Evolutionary conservation across 92 coral and sea anemone genomes (phyloP).

Genomic region (Epizoanthus illoricatus): DNA sequence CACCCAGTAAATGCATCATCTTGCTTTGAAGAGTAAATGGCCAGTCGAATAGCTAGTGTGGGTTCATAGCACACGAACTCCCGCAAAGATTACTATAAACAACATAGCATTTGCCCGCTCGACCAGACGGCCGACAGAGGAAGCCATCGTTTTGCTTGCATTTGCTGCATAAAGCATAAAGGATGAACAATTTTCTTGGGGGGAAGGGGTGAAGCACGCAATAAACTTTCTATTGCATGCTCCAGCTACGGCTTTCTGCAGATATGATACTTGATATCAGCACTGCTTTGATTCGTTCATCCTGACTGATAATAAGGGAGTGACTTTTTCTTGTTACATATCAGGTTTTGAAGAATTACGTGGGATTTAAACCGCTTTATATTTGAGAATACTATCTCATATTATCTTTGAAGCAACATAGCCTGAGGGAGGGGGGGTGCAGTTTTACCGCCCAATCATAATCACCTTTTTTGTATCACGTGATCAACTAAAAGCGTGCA

Average conservation of each 20-base stretch:
- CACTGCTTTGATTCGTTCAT: no score
- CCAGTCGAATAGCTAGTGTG: conserved; percentile 12
- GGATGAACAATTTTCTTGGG: conserved; percentile 16
- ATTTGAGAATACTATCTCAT: no score
- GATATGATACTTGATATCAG: no score
- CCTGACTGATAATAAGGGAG: background rate
- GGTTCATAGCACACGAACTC: conserved; percentile 10
- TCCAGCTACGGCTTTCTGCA: no score
- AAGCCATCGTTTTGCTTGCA: background rate
- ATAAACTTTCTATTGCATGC: background rate
- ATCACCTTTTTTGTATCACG: conserved; percentile 46
- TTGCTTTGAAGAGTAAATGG: background rate
- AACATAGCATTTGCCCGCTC: background rate
- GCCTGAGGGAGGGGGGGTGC: conserved; percentile 16
- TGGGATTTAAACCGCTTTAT: background rate
- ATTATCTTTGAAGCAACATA: background rate
- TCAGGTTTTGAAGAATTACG: background rate
- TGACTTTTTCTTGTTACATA: background rate
- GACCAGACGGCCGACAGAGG: background rate
- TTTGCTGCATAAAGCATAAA: conserved; percentile 14
- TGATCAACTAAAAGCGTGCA: conserved; percentile 51
- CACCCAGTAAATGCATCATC: no score
- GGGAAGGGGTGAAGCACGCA: conserved; percentile 9
- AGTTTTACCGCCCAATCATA: background rate
- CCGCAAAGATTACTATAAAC: conserved; percentile 24